Percentiles rank a stretch among this genome's conserved stretches.
Conservation (phyloP, 53 echinoderm and acorn worm genomes). For the Glandiceps talaboti region DNA sequence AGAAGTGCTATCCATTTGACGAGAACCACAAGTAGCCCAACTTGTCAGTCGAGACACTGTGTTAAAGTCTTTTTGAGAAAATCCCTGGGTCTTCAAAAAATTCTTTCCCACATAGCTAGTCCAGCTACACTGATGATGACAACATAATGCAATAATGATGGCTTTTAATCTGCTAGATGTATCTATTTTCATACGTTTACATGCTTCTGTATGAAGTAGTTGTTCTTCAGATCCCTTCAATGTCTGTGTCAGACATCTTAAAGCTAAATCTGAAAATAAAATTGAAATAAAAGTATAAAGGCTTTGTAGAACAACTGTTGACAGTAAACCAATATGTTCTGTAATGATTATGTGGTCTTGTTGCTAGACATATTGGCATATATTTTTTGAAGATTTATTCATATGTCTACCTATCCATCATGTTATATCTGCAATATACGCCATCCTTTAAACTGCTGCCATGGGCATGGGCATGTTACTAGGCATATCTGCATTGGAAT, state of each 20-base stretch:
- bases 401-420: too few species aligned
- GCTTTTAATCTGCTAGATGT: slow-evolving; percentile 13
- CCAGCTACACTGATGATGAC: slow-evolving; percentile 57
- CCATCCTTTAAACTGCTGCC: too few species aligned
- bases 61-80: slow-evolving; percentile 28
- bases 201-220: background rate
- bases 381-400: too few species aligned
- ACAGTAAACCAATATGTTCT: too few species aligned
- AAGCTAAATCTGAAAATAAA: background rate
- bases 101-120: slow-evolving; percentile 37
- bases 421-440: too few species aligned
- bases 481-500: too few species aligned
- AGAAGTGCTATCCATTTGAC: background rate
- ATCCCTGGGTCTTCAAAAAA: slow-evolving; percentile 17
- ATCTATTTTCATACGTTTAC: background rate
- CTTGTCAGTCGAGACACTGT: slow-evolving; percentile 34
- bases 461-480: too few species aligned
- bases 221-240: background rate
- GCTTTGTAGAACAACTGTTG: too few species aligned
- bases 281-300: too few species aligned
- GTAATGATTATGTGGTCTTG: too few species aligned
- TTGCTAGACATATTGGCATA: too few species aligned
- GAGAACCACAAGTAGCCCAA: slow-evolving; percentile 41
- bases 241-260: background rate
- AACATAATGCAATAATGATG: slow-evolving; percentile 44